These are phyloP conservation scores for Australoheros facetus DNA, from an alignment of 2,797 vertebrate genomes.

Conservation along the genomic window DNA sequence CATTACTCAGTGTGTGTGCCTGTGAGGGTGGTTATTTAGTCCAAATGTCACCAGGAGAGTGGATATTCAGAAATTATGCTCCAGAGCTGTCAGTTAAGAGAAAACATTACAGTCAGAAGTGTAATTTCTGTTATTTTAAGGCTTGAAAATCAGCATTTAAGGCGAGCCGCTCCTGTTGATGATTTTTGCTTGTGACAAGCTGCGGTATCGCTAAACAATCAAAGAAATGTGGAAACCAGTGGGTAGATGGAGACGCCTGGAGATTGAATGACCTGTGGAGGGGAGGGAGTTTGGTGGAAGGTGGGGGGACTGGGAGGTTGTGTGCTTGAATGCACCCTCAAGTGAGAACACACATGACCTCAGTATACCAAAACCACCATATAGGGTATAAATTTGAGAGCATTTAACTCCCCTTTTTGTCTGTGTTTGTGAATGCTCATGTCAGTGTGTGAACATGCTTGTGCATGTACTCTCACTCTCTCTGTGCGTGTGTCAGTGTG, in stretches of 20 bases:
- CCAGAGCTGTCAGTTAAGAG: slow-evolving; percentile 22
- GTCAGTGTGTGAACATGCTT: slow-evolving; percentile 26
- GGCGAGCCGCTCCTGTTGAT: not conserved
- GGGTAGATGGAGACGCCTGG: slow-evolving; percentile 11
- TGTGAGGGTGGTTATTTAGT: not conserved
- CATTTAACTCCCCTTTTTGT: slow-evolving; percentile 17
- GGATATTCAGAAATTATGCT: slow-evolving; percentile 12
- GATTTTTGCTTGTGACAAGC: slow-evolving; percentile 24
- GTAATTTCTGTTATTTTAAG: slow-evolving; percentile 19
- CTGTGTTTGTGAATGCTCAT: slow-evolving; percentile 16
- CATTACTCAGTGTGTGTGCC: not conserved
- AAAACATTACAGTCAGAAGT: not conserved
- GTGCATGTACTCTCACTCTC: not conserved
- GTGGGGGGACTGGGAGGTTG: not conserved
- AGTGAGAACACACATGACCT: not conserved
- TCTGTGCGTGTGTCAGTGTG: not conserved
- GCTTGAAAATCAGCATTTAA: slow-evolving; percentile 13
- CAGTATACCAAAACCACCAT: slow-evolving; percentile 18
- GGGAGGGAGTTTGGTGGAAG: too few relatives aligned
- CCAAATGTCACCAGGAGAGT: slow-evolving; percentile 21
- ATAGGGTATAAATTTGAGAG: slow-evolving; percentile 32
- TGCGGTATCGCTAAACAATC: slow-evolving; percentile 18
- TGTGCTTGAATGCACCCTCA: not conserved
- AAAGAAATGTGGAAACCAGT: slow-evolving; percentile 22
- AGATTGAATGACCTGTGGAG: slow-evolving; percentile 33